Conservation (phyloP, 2,113 vertebrate species). For the Cololabis saira region DNA sequence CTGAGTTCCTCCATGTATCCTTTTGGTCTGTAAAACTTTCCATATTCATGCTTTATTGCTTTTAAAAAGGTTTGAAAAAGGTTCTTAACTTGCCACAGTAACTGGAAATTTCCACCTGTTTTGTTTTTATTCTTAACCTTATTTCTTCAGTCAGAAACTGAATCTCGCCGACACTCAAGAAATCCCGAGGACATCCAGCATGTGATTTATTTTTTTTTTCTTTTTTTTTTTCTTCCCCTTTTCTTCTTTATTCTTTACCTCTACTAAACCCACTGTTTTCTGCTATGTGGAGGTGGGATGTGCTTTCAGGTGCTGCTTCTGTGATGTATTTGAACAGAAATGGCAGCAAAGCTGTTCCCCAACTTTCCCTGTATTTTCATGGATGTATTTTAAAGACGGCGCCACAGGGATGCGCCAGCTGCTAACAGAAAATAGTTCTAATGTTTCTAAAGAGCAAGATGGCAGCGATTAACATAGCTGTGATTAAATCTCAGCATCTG, state of each 20-base stretch:
- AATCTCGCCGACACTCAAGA: conserved; percentile 95
- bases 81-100: not conserved
- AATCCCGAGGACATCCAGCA: conserved; percentile 84
- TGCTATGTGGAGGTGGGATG: not conserved
- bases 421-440: not conserved
- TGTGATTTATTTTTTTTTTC: conserved; percentile 68
- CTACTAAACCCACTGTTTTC: conserved; percentile 6
- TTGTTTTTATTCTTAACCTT: conserved; percentile 78
- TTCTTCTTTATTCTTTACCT: not conserved
- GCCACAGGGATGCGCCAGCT: conserved; percentile 14
- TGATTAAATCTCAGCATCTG: too few relatives aligned
- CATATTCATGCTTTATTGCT: not conserved
- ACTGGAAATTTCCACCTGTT: not conserved
- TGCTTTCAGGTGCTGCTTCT: not conserved
- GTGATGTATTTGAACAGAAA: not conserved
- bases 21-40: conserved; percentile 65
- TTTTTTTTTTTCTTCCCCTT: not conserved
- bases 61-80: not conserved
- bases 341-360: too few relatives aligned
- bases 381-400: conserved; percentile 9
- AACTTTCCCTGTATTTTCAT: not conserved
- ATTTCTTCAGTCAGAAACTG: conserved; percentile 89
- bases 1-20: conserved; percentile 99
- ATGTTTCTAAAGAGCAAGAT: not conserved
- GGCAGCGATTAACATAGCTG: not conserved